phyloP scores from a whole-genome alignment of 2,113 vertebrate species.

The Bucco capensis region DNA sequence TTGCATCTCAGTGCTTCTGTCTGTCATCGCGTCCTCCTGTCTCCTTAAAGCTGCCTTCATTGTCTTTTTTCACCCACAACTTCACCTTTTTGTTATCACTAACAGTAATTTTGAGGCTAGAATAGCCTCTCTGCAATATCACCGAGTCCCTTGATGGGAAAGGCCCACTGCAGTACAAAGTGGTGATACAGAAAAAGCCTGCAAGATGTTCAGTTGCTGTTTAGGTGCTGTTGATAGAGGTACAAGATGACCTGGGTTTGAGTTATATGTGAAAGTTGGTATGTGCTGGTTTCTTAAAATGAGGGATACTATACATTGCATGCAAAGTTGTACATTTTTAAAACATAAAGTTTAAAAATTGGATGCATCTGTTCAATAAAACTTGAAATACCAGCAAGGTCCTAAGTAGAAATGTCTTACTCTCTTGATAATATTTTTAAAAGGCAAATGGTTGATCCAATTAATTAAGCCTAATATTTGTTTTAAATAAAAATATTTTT shows the following conservation, averaged over 20 bases:
- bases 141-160: fast-evolving
- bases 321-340: background rate
- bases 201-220: background rate
- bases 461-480: background rate
- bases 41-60: background rate
- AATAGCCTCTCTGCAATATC: background rate
- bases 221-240: background rate
- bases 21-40: background rate
- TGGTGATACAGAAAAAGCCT: background rate
- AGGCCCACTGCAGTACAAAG: background rate
- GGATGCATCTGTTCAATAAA: background rate
- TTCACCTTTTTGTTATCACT: background rate
- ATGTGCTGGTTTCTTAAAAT: background rate
- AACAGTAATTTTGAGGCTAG: background rate
- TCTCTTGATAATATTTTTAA: background rate
- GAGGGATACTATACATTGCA: background rate
- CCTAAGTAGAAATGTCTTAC: background rate
- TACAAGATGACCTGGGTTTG: background rate
- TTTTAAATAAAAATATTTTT: background rate
- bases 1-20: background rate
- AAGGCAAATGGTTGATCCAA: background rate
- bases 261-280: background rate
- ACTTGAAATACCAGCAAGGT: background rate
- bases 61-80: background rate
- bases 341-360: background rate